Percentiles rank a stretch among this genome's conserved stretches.
These are phyloP conservation scores for Gambusia holbrooki DNA, from an alignment of 2,113 vertebrate genomes.

Conservation along the genomic window DNA sequence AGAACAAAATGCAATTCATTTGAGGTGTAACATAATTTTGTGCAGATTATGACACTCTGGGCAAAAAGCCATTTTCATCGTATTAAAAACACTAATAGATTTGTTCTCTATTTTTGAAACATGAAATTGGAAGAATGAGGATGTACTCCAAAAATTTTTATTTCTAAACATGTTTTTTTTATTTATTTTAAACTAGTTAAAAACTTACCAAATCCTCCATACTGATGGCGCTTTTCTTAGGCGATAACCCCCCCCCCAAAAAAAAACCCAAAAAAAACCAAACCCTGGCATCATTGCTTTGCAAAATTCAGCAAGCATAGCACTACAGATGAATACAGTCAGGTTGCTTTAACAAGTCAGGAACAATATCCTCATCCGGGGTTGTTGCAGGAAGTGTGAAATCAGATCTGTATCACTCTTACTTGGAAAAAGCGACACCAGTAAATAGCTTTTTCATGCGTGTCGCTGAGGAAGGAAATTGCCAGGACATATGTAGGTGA, in stretches of 20 bases:
- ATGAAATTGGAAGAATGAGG: background rate
- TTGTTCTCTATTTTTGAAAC: background rate
- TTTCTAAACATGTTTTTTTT: background rate
- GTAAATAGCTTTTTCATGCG: slow-evolving; percentile 18
- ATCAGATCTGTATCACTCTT: slow-evolving; percentile 2
- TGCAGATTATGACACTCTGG: background rate
- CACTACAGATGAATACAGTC: background rate
- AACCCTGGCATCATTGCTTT: too few species aligned
- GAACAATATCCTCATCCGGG: background rate
- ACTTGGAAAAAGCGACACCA: background rate
- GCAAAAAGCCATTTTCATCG: too few species aligned
- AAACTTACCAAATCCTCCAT: too few species aligned
- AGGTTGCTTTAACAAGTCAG: background rate
- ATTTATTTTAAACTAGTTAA: background rate
- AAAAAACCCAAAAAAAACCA: too few species aligned
- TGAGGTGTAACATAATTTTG: background rate
- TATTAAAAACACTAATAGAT: background rate
- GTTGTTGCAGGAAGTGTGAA: background rate
- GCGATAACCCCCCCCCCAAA: too few species aligned
- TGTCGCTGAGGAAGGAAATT: background rate
- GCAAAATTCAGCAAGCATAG: background rate
- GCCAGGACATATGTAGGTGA: background rate
- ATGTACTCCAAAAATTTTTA: background rate
- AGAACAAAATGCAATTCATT: background rate
- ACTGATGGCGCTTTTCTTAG: too few species aligned